Conservation (phyloP, 2,113 vertebrate genomes). For the Terrapene triunguis region DNA sequence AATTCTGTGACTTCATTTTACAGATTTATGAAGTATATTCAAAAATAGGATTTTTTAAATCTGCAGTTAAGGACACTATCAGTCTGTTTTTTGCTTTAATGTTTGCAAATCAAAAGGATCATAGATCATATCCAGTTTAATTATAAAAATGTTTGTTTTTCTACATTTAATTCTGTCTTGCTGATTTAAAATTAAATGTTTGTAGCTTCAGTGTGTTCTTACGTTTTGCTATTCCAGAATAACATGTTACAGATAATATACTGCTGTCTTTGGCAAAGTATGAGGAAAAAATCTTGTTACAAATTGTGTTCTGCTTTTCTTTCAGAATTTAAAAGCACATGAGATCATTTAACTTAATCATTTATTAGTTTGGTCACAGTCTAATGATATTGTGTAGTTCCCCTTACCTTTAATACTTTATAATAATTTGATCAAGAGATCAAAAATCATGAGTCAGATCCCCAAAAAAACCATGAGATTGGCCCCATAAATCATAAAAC, state of each 20-base stretch:
- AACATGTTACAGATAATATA: background rate
- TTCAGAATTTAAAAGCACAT: background rate
- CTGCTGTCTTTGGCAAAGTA: background rate
- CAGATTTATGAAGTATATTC: background rate
- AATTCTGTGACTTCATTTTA: slow-evolving; percentile 10
- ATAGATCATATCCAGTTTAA: background rate
- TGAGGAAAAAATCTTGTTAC: background rate
- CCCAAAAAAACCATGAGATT: too few relatives aligned
- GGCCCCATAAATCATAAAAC: background rate
- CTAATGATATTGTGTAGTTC: background rate
- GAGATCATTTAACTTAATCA: background rate
- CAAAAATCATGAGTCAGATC: background rate
- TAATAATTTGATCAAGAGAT: background rate
- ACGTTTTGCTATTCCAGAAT: background rate
- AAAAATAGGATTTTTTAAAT: slow-evolving; percentile 8
- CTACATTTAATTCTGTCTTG: background rate
- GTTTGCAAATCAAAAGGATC: slow-evolving; percentile 21
- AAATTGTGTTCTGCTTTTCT: background rate
- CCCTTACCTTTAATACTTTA: background rate
- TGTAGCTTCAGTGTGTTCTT: background rate
- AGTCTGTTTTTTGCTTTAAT: background rate
- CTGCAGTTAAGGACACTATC: background rate
- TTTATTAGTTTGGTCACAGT: background rate
- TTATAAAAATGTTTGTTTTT: background rate
- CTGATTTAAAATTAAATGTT: background rate